A percentile compares a stretch with the other conserved stretches of the same genome.
Evolutionary conservation across 2,888 invertebrate species (phyloP).

Genomic region (Erannis defoliaria): DNA sequence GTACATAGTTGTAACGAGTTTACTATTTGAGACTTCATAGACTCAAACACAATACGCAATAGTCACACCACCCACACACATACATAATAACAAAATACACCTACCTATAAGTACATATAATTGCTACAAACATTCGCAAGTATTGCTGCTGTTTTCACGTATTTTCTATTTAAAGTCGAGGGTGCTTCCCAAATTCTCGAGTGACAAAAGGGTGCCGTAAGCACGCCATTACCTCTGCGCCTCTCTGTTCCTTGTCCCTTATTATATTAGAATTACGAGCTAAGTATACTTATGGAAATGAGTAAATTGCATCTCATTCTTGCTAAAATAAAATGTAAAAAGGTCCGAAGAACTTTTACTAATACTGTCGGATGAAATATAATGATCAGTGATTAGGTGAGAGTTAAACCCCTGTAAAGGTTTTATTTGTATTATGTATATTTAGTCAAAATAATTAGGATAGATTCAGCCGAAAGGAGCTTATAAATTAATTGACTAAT

Average conservation of each 20-base stretch:
- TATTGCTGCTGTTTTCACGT: conserved; percentile 27
- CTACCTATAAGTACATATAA: not conserved
- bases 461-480: too few relatives aligned
- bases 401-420: too few relatives aligned
- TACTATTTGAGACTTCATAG: too few relatives aligned
- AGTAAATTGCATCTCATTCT: conserved; percentile 18
- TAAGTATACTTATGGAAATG: conserved; percentile 47
- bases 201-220: conserved; percentile 53
- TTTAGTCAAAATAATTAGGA: too few relatives aligned
- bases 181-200: conserved; percentile 49
- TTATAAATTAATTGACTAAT: too few relatives aligned
- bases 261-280: conserved; percentile 57
- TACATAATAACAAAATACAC: too few relatives aligned
- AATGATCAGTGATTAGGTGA: too few relatives aligned
- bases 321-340: not conserved
- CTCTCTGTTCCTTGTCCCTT: conserved; percentile 49
- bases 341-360: not conserved
- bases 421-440: too few relatives aligned
- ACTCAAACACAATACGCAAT: too few relatives aligned
- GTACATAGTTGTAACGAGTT: too few relatives aligned
- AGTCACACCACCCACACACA: too few relatives aligned
- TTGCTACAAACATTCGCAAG: conserved; percentile 13
- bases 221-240: conserved; percentile 54
- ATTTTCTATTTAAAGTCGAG: conserved; percentile 39
- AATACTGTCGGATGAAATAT: too few relatives aligned